A percentile compares a stretch with the other conserved stretches of the same genome.
These are phyloP conservation scores for Harpagoxenus sublaevis DNA, from an alignment of 2,888 invertebrate species.

Conservation along the genomic window DNA sequence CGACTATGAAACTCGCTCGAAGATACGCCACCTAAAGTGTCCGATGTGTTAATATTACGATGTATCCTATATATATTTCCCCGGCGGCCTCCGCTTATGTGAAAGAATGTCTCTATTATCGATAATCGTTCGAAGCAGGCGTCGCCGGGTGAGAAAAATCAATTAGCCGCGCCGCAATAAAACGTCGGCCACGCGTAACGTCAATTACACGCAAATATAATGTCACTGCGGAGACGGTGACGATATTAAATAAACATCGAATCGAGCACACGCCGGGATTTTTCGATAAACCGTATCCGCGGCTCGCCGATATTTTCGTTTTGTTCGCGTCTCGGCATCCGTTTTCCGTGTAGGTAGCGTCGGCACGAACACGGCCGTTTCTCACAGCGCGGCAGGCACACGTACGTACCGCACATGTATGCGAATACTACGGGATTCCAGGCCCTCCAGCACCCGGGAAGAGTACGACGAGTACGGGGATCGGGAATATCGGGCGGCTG, in stretches of 20 bases:
- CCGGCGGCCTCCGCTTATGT: neutral
- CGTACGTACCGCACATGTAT: constrained; percentile 5
- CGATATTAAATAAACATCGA: constrained; percentile 45
- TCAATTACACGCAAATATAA: constrained; percentile 37
- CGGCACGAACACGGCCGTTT: constrained; percentile 32
- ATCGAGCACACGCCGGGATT: constrained; percentile 3
- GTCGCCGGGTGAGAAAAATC: constrained; percentile 19
- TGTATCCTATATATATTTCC: neutral
- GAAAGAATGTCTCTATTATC: constrained; percentile 6
- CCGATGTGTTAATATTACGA: neutral
- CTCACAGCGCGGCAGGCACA: constrained; percentile 41
- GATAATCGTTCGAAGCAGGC: constrained; percentile 23
- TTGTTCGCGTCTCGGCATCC: neutral
- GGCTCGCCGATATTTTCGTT: constrained; percentile 3
- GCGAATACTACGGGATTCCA: constrained; percentile 74
- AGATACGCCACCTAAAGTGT: neutral
- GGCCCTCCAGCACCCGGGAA: constrained; percentile 91
- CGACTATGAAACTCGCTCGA: neutral
- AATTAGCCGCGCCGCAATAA: constrained; percentile 16
- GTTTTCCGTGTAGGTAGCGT: neutral
- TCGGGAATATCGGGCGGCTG: constrained; percentile 92
- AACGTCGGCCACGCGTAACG: constrained; percentile 6
- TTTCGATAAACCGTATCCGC: constrained; percentile 20
- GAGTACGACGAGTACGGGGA: constrained; percentile 89
- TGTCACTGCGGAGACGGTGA: constrained; percentile 1